These are phyloP conservation scores for Apus apus DNA, from an alignment of 2,113 vertebrate genomes.

Conservation along the genomic window DNA sequence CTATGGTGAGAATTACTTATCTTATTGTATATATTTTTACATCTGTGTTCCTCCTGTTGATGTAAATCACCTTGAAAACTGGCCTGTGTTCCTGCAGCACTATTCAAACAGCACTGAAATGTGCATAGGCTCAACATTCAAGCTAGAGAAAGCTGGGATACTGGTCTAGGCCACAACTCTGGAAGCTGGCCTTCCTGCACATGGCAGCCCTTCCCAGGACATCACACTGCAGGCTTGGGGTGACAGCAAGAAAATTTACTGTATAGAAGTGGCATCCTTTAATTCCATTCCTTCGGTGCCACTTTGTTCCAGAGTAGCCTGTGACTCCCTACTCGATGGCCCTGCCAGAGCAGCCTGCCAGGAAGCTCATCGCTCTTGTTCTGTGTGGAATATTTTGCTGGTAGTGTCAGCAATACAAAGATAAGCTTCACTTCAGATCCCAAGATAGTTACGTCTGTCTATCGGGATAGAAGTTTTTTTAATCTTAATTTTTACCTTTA, in stretches of 20 bases:
- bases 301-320: not conserved
- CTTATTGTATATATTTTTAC: not conserved
- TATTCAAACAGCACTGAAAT: not conserved
- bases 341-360: not conserved
- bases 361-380: accelerated
- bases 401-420: not conserved
- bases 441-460: not conserved
- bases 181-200: not conserved
- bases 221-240: not conserved
- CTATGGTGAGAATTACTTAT: not conserved
- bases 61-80: accelerated
- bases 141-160: not conserved
- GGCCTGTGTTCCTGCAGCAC: not conserved
- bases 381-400: not conserved
- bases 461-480: not conserved
- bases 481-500: not conserved
- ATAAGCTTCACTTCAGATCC: not conserved
- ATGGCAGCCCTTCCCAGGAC: not conserved
- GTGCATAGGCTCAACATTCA: not conserved
- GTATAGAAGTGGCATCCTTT: not conserved
- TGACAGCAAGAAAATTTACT: not conserved
- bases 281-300: not conserved
- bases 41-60: not conserved
- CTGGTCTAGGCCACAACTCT: not conserved
- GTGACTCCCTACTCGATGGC: not conserved